Evolutionary conservation across 92 coral and sea anemone species (phyloP).

Genomic region (Palythoa grandiflora): DNA sequence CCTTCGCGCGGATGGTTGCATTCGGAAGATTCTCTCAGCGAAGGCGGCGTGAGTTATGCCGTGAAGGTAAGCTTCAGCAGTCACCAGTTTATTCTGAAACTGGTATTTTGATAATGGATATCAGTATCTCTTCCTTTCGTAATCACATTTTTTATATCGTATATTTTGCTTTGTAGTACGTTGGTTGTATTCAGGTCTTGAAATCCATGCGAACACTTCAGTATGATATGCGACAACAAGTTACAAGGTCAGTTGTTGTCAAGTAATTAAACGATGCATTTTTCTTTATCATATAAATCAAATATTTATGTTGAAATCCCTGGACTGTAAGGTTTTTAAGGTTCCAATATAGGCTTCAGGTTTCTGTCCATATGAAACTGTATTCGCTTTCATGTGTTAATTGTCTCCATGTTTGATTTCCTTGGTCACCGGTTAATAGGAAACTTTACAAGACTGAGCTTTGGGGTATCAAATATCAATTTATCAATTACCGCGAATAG

Average conservation of each 20-base stretch:
- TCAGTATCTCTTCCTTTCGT: not conserved
- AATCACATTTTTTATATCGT: not conserved
- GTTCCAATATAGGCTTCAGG: not conserved
- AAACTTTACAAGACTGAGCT: not conserved
- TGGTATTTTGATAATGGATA: not conserved
- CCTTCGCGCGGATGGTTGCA: conserved; percentile 97
- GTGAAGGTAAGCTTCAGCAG: conserved; percentile 75
- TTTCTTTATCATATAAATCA: not conserved
- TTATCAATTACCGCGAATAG: not conserved
- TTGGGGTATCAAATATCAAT: not conserved
- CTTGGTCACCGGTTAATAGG: not conserved
- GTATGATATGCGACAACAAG: conserved; percentile 95
- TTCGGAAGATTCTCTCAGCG: conserved; percentile 87
- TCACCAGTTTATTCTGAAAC: not conserved
- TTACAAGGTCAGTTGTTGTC: conserved; percentile 79
- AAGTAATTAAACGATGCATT: not conserved
- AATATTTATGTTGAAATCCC: not conserved
- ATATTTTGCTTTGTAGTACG: conserved; percentile 69
- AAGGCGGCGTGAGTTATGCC: conserved; percentile 98
- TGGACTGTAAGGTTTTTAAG: not conserved
- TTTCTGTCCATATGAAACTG: not conserved
- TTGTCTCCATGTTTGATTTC: not conserved
- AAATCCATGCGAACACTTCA: conserved; percentile 98
- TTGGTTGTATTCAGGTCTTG: conserved; percentile 91
- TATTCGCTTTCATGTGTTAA: not conserved